phyloP scores from a whole-genome alignment of 2,113 vertebrate species.

The Phylloscopus whistleri region DNA sequence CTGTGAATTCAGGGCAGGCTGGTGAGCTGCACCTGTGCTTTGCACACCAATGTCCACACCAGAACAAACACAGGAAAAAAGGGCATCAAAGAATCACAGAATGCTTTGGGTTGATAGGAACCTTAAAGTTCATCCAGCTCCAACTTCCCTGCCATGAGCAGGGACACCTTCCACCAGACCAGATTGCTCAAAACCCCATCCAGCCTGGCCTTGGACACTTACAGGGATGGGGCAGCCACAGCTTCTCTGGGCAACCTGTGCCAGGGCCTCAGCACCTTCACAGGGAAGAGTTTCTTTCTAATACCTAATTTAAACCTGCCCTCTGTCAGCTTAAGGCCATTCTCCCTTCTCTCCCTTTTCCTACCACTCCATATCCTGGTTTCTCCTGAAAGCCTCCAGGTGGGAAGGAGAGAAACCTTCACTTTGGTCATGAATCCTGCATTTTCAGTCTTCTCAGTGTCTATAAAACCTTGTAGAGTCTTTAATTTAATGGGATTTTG shows the following conservation, averaged over 20 bases:
- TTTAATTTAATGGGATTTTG: background rate
- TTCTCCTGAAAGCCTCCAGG: background rate
- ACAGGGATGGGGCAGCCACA: background rate
- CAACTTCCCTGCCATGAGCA: background rate
- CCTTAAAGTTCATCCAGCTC: background rate
- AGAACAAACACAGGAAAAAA: background rate
- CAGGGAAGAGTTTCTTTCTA: background rate
- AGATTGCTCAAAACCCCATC: background rate
- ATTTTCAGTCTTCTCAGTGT: background rate
- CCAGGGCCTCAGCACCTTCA: rapidly evolving
- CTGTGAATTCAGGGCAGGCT: background rate
- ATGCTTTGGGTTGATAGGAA: background rate
- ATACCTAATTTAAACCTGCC: background rate
- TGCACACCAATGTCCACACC: background rate
- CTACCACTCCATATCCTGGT: background rate
- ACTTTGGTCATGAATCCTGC: rapidly evolving
- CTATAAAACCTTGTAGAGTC: background rate
- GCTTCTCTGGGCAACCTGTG: background rate
- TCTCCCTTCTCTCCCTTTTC: background rate
- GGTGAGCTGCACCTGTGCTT: background rate
- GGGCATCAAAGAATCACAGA: background rate
- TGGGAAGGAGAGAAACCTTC: background rate
- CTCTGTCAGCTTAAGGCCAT: background rate
- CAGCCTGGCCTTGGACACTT: background rate
- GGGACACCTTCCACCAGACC: background rate